Evolutionary conservation across 1,140 invertebrate species (phyloP), one percentile per base, ranked within the genome.

Genomic region (Acromyrmex heyeri): DNA sequence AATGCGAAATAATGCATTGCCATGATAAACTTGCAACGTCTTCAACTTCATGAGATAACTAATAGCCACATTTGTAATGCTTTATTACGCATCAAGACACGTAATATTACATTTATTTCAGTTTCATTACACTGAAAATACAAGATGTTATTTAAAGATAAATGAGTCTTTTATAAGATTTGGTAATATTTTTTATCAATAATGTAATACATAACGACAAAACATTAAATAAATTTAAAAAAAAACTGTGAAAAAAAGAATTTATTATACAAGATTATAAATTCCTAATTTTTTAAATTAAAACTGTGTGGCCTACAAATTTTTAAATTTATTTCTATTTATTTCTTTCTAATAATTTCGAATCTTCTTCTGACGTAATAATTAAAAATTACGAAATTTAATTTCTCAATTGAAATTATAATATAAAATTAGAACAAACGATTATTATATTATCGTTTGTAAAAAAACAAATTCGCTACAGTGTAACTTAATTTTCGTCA

Each of bases 1-100:
- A 79, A 69, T 50, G 44, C 55, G 34, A 76, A 76, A 44, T 59
- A 57, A 76, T 27, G 75, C 21, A 77, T 62, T 38, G 21, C 48
- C 48, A 50, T 44, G 48, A 16, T 55, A 55, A 81, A 24, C n/a
- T 27, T 57, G 30, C 24, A 21, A n/a, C 8, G 5, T 67, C n/a
- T 67, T 67, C 34, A 65, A n/a, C 24, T 62, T 55, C 30, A 7
- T 50, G n/a, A 53, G 18, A 38, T 70, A 38, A 81, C 1, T 81
- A 70, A 81, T 81, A 57, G n/a, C 10, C 14, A 12, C 10, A 16
- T 24, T 81, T 55, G 21, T 24, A 69, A 69, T 48, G 30, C 21
- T 55, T 81, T 65, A 81, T 48, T 50, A 48, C 38, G 6, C 48
- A 44, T 62, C 18, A 30, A 50, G 6, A 6, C 24, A 6, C 24